A percentile compares a stretch with the other conserved stretches of the same genome.
Conservation (phyloP, 2,888 invertebrate genomes). For the Hymenopus coronatus region DNA sequence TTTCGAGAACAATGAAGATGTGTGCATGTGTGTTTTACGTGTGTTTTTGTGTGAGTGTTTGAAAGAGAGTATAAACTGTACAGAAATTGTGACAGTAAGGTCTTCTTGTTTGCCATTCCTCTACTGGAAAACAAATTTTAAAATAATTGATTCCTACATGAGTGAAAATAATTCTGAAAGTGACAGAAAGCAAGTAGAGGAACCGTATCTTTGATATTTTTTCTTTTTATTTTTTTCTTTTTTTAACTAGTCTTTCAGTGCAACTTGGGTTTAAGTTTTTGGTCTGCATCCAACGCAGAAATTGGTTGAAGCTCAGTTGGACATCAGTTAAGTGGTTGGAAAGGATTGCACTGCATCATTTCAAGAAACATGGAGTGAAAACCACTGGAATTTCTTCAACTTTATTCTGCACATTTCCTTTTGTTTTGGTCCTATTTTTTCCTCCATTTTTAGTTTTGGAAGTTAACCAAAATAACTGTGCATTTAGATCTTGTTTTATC, state of each 20-base stretch:
- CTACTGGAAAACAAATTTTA: neutral
- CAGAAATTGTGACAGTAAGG: neutral
- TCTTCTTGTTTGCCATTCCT: neutral
- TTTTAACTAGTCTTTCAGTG: constrained; percentile 27
- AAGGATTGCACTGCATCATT: neutral
- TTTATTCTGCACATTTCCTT: neutral
- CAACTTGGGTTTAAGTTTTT: constrained; percentile 27
- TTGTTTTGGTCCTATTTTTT: neutral
- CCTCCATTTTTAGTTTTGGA: too few species aligned
- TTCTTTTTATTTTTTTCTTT: neutral
- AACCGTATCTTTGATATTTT: neutral
- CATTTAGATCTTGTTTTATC: neutral
- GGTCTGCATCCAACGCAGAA: constrained; percentile 16
- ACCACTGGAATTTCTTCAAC: neutral
- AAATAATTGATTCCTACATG: neutral
- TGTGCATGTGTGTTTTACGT: neutral
- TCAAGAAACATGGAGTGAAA: neutral
- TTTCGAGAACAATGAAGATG: neutral
- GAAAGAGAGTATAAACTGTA: neutral
- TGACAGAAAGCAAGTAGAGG: neutral
- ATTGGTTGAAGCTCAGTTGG: neutral
- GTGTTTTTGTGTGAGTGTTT: neutral
- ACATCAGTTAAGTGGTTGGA: neutral
- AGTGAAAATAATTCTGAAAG: neutral
- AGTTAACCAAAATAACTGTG: neutral